These are phyloP conservation scores for Gymnoscelis rufifasciata DNA, from an alignment of 2,888 invertebrate species.

Conservation along the genomic window DNA sequence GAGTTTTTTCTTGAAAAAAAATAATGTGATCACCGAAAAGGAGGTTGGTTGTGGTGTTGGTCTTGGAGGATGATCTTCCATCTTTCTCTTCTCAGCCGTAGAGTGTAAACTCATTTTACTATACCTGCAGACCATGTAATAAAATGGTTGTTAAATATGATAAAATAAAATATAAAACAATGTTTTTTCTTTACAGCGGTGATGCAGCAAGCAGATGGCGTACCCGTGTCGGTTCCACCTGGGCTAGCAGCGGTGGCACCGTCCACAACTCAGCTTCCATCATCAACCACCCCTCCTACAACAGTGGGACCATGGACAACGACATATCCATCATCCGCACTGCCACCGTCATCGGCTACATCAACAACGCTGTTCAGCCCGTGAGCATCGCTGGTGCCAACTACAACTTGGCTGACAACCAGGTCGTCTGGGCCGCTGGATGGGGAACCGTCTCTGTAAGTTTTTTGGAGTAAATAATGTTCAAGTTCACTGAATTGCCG, in stretches of 20 bases:
- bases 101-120: no score
- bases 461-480: no score
- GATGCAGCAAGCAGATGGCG: conserved; percentile 36
- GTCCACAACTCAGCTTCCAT: conserved; percentile 27
- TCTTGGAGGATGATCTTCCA: no score
- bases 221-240: conserved; percentile 44
- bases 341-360: conserved; percentile 21
- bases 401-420: conserved; percentile 43
- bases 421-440: conserved; percentile 48
- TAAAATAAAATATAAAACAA: no score
- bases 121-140: no score
- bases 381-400: conserved; percentile 34
- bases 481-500: no score
- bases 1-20: no score
- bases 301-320: conserved; percentile 33
- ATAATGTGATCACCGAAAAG: no score
- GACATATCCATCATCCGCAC: conserved; percentile 43
- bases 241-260: conserved; percentile 44
- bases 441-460: conserved; percentile 51
- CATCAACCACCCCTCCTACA: conserved; percentile 47
- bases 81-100: no score
- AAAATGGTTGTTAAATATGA: no score
- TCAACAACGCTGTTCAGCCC: conserved; percentile 16
- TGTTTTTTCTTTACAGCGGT: conserved; percentile 36
- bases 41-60: no score